Base-by-base conservation (phyloP, 2,113 vertebrate genomes). In the Archilochus colubris region DNA sequence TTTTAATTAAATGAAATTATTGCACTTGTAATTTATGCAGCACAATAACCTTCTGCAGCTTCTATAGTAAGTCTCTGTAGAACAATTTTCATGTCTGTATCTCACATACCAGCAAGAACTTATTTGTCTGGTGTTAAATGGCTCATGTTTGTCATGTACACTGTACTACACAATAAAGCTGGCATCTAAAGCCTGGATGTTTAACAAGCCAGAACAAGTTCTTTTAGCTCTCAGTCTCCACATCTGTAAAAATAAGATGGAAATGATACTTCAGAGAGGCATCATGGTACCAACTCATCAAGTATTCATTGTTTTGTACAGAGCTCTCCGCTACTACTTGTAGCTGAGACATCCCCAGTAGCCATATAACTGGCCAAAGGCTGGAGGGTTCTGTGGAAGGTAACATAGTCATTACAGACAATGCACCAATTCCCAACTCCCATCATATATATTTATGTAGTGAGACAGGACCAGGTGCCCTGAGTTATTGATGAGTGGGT, bases 91-190 rank as follows among this genome's bases (percentile, higher is more conserved):
- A 46, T 24, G n/a, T 69, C 78, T 82, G 17, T 28, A 54, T 76
- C 50, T 91, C 85, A 68, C 10, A 6, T 88, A 73, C 31, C 19
- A 88, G 11, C 28, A 89, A 40, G 58, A 93, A 64, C 5, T 61
- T 7, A n/a, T 93, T 89, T 93, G n/a, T 76, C 51, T 80, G 44
- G 43, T 63, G 14, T 58, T 79, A 68, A 91, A 33, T 68, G 66
- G 31, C 16, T 82, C 40, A 6, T 48, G 67, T 82, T 82, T 79
- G 13, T 77, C 24, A 33, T 21, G 46, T 43, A 63, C 21, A 7
- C 77, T 74, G 51, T 38, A 62, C 3, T 46, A 15, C 14, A 66
- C 22, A 30, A 33, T 61, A 72, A 76, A 82, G n/a, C 50, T 85
- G 40, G 23, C 21, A 73, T 82, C 30, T 76, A 82, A 91, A 89